phyloP scores from a whole-genome alignment of 1,140 invertebrate genomes.

The Temnothorax longispinosus region DNA sequence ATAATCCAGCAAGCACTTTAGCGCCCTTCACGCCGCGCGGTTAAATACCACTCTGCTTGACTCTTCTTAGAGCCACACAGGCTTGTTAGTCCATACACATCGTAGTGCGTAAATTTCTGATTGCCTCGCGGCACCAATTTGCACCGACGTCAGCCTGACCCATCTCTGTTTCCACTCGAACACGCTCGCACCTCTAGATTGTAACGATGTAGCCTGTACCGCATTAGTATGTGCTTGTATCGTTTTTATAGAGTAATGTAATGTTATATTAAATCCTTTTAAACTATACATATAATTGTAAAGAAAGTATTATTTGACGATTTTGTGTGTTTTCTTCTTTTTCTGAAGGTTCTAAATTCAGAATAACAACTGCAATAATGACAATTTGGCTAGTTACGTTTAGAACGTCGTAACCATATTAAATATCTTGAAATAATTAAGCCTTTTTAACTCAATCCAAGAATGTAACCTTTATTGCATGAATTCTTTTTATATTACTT shows the following conservation, averaged over 20 bases:
- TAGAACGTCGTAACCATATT: not conserved
- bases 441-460: not conserved
- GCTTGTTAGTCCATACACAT: not conserved
- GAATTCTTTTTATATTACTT: not conserved
- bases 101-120: not conserved
- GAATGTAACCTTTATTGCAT: not conserved
- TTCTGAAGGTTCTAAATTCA: not conserved
- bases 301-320: not conserved
- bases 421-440: not conserved
- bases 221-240: not conserved
- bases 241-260: not conserved
- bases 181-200: not conserved
- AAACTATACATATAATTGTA: not conserved
- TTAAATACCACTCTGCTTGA: slow-evolving; percentile 15
- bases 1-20: slow-evolving; percentile 19
- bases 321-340: not conserved
- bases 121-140: not conserved
- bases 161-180: not conserved
- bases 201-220: not conserved
- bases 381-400: not conserved
- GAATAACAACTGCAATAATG: not conserved
- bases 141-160: not conserved
- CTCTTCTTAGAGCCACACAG: slow-evolving; percentile 12
- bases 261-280: not conserved
- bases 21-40: not conserved